Percentiles rank a stretch among this genome's conserved stretches.
Evolutionary conservation across 2,113 vertebrate species (phyloP).

Genomic region (Sclerurus mexicanus): DNA sequence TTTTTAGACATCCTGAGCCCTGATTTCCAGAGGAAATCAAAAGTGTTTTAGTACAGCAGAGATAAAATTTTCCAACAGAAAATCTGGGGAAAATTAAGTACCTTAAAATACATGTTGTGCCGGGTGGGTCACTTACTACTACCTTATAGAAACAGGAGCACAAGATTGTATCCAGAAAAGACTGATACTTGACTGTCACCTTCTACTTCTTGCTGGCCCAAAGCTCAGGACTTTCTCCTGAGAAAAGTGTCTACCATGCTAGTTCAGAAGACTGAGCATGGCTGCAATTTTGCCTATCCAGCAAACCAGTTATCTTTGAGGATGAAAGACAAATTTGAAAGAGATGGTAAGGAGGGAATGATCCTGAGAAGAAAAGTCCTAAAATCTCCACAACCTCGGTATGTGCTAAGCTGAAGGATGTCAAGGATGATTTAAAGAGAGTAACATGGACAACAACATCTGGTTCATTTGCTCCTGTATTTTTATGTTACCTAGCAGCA

Average conservation of each 20-base stretch:
- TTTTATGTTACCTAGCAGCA: background rate
- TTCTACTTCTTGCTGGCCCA: background rate
- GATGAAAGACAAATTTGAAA: background rate
- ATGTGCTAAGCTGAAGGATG: background rate
- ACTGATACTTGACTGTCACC: background rate
- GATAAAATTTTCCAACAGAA: background rate
- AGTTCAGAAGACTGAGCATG: background rate
- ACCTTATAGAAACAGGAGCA: background rate
- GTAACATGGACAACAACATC: accelerated
- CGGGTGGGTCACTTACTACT: background rate
- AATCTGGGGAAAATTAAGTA: background rate
- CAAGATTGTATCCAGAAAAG: background rate
- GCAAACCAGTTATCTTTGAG: background rate
- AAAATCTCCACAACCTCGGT: background rate
- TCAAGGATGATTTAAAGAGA: background rate
- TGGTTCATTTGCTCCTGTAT: background rate
- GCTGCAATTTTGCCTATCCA: background rate
- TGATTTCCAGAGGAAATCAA: background rate
- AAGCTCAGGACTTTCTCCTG: background rate
- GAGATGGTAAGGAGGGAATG: background rate
- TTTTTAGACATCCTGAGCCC: background rate
- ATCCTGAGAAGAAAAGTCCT: background rate
- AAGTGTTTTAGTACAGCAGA: background rate
- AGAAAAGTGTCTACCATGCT: background rate
- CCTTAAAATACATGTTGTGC: background rate